Evolutionary conservation across 1,140 invertebrate species (phyloP).

Genomic region (Ruditapes philippinarum): DNA sequence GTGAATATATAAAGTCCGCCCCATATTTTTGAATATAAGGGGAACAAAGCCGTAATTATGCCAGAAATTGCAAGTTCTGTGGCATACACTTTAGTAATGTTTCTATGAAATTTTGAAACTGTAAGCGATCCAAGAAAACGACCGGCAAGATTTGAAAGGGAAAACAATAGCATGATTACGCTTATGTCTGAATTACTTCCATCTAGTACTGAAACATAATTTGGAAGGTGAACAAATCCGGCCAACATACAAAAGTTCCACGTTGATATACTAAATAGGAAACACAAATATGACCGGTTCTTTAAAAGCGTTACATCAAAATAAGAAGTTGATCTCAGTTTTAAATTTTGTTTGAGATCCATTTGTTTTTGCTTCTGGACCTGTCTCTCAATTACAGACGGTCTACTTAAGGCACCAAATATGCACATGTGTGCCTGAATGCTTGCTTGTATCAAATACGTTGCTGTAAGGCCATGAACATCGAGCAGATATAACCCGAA

Average conservation of each 20-base stretch:
- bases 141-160: slow-evolving; percentile 27
- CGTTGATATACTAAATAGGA: slow-evolving; percentile 14
- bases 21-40: neutral
- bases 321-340: slow-evolving; percentile 14
- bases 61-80: neutral
- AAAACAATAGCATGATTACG: slow-evolving; percentile 28
- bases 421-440: slow-evolving; percentile 35
- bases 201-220: neutral
- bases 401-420: slow-evolving; percentile 9
- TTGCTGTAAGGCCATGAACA: neutral
- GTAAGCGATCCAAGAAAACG: slow-evolving; percentile 20
- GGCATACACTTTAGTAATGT: neutral
- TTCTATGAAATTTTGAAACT: slow-evolving; percentile 21
- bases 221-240: slow-evolving; percentile 19
- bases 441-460: slow-evolving; percentile 23
- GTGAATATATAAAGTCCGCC: slow-evolving; percentile 33
- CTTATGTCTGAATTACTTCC: slow-evolving; percentile 3
- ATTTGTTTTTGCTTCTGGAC: neutral
- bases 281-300: slow-evolving; percentile 11
- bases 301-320: neutral
- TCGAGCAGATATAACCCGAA: slow-evolving; percentile 1
- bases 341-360: neutral
- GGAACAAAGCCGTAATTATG: neutral
- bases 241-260: slow-evolving; percentile 42
- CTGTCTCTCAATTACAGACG: neutral